Conservation (phyloP, 1,140 invertebrate species). For the Macrobrachium nipponense region DNA sequence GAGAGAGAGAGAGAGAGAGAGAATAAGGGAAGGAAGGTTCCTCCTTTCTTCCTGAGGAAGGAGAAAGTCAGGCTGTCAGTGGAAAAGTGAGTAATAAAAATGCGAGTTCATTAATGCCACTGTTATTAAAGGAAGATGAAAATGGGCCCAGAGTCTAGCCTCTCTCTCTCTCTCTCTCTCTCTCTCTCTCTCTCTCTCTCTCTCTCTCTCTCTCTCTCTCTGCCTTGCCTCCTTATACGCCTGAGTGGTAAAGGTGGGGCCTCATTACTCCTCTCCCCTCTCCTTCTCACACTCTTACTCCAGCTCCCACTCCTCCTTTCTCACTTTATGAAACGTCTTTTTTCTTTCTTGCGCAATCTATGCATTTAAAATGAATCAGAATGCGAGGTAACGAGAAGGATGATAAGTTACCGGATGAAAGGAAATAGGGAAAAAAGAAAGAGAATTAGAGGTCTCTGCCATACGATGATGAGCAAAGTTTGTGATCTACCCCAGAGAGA, state of each 20-base stretch:
- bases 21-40: not conserved
- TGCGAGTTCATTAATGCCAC: not conserved
- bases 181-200: not conserved
- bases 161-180: not conserved
- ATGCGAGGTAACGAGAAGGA: too few relatives aligned
- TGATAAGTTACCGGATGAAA: too few relatives aligned
- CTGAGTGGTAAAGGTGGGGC: too few relatives aligned
- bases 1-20: not conserved
- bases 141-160: not conserved
- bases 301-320: too few relatives aligned
- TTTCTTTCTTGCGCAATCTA: conserved; percentile 5
- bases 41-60: too few relatives aligned
- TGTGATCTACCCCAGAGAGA: too few relatives aligned
- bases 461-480: too few relatives aligned
- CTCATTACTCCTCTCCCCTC: not conserved
- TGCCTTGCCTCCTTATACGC: not conserved
- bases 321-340: not conserved
- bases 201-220: conserved; percentile 21
- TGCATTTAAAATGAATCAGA: not conserved
- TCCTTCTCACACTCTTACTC: not conserved
- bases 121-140: not conserved
- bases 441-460: too few relatives aligned
- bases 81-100: not conserved
- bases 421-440: too few relatives aligned
- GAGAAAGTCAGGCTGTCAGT: not conserved